Evolutionary conservation across 1,140 invertebrate genomes (phyloP).

Genomic region (Zaprionus gabonicus): DNA sequence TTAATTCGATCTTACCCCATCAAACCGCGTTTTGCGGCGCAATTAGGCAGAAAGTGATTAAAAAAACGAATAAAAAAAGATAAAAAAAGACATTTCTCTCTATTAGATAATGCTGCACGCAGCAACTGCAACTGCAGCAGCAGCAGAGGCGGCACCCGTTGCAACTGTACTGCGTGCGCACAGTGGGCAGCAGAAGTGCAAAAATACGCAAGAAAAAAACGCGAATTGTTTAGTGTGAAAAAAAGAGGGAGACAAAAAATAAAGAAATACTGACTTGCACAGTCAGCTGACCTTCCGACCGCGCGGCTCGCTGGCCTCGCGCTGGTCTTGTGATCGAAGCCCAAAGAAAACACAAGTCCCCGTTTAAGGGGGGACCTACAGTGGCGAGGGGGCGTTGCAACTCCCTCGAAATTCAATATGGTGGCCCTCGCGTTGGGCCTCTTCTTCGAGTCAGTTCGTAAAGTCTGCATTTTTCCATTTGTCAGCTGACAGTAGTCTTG

Average conservation of each 20-base stretch:
- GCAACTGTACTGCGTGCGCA: not conserved
- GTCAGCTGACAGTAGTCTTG: constrained; percentile 79
- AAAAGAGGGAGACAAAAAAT: constrained; percentile 50
- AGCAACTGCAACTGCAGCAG: constrained; percentile 24
- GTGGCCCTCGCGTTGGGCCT: constrained; percentile 31
- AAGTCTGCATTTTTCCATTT: constrained; percentile 56
- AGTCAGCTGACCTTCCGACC: constrained; percentile 72
- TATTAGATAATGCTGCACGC: constrained; percentile 61
- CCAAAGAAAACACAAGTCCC: not conserved
- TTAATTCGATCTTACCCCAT: constrained; percentile 8
- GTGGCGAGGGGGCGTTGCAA: not conserved
- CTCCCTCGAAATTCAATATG: constrained; percentile 60
- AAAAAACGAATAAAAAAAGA: constrained; percentile 41
- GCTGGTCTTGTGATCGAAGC: constrained; percentile 65
- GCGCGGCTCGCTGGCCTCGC: constrained; percentile 17
- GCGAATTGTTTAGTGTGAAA: constrained; percentile 7
- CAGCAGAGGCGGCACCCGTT: not conserved
- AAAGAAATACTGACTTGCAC: constrained; percentile 32
- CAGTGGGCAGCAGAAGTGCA: not conserved
- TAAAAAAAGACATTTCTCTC: constrained; percentile 39
- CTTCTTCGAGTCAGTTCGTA: not conserved
- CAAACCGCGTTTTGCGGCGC: not conserved
- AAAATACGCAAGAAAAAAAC: constrained; percentile 15
- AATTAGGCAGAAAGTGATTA: constrained; percentile 52
- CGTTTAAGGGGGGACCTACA: not conserved